Conservation (phyloP, 1,140 invertebrate genomes). For the Aphis gossypii region DNA sequence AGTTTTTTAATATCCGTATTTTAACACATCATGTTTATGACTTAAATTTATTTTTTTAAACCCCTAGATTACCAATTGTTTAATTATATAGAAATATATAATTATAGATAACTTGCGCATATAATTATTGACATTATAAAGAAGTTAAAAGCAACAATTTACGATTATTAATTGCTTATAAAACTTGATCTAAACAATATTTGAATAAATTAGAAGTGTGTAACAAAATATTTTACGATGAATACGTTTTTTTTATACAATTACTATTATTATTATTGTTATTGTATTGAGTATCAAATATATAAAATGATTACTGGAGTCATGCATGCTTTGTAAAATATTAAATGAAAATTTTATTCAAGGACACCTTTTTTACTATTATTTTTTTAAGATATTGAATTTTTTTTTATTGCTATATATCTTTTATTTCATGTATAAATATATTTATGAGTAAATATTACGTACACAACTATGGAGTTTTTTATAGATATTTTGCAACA, state of each 20-base stretch:
- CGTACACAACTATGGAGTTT: neutral
- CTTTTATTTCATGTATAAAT: neutral
- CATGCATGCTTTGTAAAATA: slow-evolving; percentile 23
- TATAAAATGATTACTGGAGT: neutral
- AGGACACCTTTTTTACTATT: slow-evolving; percentile 27
- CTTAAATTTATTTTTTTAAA: neutral
- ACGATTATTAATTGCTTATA: too few species aligned
- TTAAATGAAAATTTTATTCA: slow-evolving; percentile 27
- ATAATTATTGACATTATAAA: neutral
- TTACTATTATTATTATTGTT: slow-evolving; percentile 21
- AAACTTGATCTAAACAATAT: neutral
- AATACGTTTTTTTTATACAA: neutral
- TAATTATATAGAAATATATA: neutral
- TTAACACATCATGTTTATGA: neutral
- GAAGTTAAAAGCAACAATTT: neutral
- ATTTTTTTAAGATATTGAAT: neutral
- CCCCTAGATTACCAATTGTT: neutral
- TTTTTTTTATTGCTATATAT: neutral
- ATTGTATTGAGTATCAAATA: slow-evolving; percentile 25
- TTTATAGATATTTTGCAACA: slow-evolving; percentile 32
- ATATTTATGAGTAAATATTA: slow-evolving; percentile 9
- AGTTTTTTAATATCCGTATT: neutral
- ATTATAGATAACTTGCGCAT: neutral
- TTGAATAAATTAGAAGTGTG: neutral
- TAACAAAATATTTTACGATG: neutral